phyloP scores from a whole-genome alignment of 2,113 vertebrate genomes.

The Rhinoptilus africanus region DNA sequence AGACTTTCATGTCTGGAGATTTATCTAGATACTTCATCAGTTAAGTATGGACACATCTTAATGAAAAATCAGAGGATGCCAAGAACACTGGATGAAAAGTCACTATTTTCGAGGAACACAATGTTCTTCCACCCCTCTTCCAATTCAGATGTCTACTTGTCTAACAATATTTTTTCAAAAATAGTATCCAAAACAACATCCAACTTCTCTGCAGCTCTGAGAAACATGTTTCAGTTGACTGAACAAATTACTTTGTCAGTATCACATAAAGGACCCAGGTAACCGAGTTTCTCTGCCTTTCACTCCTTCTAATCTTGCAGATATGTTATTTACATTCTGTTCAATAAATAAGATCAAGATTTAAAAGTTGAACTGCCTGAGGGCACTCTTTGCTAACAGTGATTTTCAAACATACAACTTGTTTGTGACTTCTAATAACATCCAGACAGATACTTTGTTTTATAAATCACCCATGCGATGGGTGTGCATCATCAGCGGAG shows the following conservation, averaged over 20 bases:
- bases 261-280: background rate
- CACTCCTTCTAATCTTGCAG: background rate
- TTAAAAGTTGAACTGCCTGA: background rate
- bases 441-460: background rate
- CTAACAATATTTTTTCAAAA: background rate
- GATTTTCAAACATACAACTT: background rate
- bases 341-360: constrained; percentile 41
- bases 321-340: background rate
- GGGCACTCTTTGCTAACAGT: constrained; percentile 23
- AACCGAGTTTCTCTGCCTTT: background rate
- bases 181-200: background rate
- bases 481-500: background rate
- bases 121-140: background rate
- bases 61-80: background rate
- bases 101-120: background rate
- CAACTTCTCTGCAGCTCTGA: background rate
- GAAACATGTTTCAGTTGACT: background rate
- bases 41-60: constrained; percentile 14
- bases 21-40: constrained; percentile 31
- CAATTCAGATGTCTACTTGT: background rate
- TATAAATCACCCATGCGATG: background rate
- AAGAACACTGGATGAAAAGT: background rate
- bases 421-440: background rate
- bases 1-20: constrained; percentile 45
- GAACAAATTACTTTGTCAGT: background rate